Conservation (phyloP, 2,888 invertebrate genomes). For the Abrostola tripartita region DNA sequence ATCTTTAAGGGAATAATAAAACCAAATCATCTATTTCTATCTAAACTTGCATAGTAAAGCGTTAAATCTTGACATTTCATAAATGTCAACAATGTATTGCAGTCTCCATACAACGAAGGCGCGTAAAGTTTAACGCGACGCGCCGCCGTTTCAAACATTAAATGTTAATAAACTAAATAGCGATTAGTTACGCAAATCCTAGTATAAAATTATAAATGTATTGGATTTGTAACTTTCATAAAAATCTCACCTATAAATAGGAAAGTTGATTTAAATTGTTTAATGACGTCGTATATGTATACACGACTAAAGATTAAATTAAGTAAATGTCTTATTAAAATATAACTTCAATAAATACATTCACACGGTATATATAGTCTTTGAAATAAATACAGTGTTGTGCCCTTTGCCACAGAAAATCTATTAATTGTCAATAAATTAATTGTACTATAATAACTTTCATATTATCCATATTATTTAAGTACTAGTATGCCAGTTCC, state of each 20-base stretch:
- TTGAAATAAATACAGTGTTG: too few relatives aligned
- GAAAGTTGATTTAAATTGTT: neutral
- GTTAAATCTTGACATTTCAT: conserved; percentile 58
- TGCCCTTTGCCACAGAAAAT: too few relatives aligned
- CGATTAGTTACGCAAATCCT: conserved; percentile 43
- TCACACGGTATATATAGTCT: too few relatives aligned
- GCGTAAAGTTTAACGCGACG: conserved; percentile 29
- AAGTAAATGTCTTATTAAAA: too few relatives aligned
- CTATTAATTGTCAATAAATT: too few relatives aligned
- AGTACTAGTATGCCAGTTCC: too few relatives aligned
- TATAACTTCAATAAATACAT: too few relatives aligned
- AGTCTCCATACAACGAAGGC: conserved; percentile 36
- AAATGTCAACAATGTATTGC: conserved; percentile 61
- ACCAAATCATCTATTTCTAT: conserved; percentile 42
- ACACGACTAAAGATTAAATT: too few relatives aligned
- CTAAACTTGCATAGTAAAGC: conserved; percentile 49
- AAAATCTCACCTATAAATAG: neutral
- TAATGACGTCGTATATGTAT: too few relatives aligned
- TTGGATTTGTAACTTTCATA: neutral
- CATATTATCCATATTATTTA: too few relatives aligned
- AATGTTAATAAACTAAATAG: conserved; percentile 45
- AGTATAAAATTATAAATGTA: neutral
- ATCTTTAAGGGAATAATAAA: conserved; percentile 16
- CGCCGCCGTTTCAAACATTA: conserved; percentile 27
- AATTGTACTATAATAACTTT: too few relatives aligned